Base-by-base conservation (phyloP, 2,113 vertebrate species). In the Syrmaticus mikado region DNA sequence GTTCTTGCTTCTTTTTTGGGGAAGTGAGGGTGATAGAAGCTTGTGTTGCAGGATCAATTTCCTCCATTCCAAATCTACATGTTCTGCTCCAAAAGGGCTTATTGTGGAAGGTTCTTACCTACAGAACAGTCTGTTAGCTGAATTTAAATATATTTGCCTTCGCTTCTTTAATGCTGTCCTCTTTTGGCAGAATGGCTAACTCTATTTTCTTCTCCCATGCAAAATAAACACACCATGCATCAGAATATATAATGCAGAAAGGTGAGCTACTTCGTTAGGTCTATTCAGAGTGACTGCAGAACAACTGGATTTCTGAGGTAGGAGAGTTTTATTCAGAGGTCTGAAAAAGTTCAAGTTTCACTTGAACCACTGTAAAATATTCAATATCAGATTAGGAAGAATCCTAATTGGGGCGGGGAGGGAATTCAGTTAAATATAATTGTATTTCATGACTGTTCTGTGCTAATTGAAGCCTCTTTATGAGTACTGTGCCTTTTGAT, bases 201-300 rank as follows among this genome's bases (percentile, higher is more conserved):
- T 96, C 66, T 95, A 85, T 84, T 87, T 91, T 96, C 93, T 94
- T 85, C 85, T 90, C 82, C 93, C 53, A 83, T 87, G 84, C 82
- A 96, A 96, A 88, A 93, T 89, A 91, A 40, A 90, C 66, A 92
- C 89, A 75, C 70, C 89, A 92, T 90, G 87, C 82, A 68, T 85
- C 93, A 96, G 88, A 88, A 58, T 91, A 85, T 80, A 48, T 86
- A 87, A 92, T 87, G 90, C 82, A 90, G 95, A 96, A 95, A 93
- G 93, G 92, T 87, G 95, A 94, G 89, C 93, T 93, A 65, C 93
- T 95, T 90, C 94, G 8, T 91, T 95, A 93, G 92, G 82, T 94
- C 92, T 96, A 65, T 95, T 85, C 89, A 90, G 94, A 94, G 88
- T 95, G 94, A 93, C 95, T 90, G 79, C 94, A 94, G 90, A 96